Conservation (phyloP, 1,140 invertebrate species). For the Zaprionus ghesquierei region DNA sequence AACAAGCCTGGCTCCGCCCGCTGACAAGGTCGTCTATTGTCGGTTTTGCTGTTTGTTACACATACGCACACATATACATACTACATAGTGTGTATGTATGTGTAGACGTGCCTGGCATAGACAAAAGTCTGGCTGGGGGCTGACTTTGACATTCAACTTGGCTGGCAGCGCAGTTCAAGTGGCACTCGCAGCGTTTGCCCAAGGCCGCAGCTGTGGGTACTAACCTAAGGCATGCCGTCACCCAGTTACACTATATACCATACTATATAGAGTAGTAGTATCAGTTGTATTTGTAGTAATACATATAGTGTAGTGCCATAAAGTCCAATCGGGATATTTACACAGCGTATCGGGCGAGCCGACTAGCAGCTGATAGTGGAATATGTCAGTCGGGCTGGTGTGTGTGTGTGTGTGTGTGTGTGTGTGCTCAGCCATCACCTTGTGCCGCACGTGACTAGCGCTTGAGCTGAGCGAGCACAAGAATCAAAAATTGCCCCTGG, state of each 20-base stretch:
- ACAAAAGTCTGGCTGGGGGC: constrained; percentile 9
- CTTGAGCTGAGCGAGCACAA: constrained; percentile 1
- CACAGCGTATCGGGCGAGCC: constrained; percentile 38
- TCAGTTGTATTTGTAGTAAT: not conserved
- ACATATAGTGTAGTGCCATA: not conserved
- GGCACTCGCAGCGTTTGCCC: constrained; percentile 23
- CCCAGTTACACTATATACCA: constrained; percentile 28
- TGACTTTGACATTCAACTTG: constrained; percentile 55
- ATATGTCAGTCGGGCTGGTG: not conserved
- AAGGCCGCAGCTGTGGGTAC: constrained; percentile 31
- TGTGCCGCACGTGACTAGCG: constrained; percentile 44
- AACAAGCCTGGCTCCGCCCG: not conserved
- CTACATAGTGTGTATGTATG: not conserved
- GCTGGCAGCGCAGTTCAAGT: constrained; percentile 37
- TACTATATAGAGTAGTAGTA: not conserved
- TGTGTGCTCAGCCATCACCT: constrained; percentile 32
- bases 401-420: not conserved
- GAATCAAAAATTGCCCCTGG: not conserved
- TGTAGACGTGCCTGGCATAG: constrained; percentile 44
- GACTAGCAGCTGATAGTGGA: not conserved
- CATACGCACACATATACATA: not conserved
- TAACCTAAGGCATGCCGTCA: constrained; percentile 47
- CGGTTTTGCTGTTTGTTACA: constrained; percentile 8
- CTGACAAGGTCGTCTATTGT: constrained; percentile 33
- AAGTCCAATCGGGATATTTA: constrained; percentile 26